Evolutionary conservation across 2,113 vertebrate species (phyloP), one percentile per base, ranked within the genome.

Genomic region (Xyrauchen texanus): DNA sequence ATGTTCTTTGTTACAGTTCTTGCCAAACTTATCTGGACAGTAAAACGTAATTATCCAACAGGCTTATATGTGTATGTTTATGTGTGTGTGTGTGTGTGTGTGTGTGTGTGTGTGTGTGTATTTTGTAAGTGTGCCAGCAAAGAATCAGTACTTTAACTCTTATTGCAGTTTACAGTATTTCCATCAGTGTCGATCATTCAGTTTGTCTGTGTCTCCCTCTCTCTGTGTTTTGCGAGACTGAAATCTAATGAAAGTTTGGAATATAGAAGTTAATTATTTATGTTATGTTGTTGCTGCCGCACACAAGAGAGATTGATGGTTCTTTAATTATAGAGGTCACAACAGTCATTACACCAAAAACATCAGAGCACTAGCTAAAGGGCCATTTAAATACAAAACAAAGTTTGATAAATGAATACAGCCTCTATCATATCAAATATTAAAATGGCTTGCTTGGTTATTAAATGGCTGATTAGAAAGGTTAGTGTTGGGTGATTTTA

Each of bases 261-360:
- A 76, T 76, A 76, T 45, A 76, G 11, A 65, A 65, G 51, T 76
- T 5, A 76, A 76, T 76, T 76, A 76, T 76, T 76, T 44, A 65
- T 74, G 60, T 46, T 5, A 9, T 52, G 72, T 63, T 74, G 62
- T 49, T 44, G 55, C 55, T 58, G 55, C 55, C 3, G 21, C 21
- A 34, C 21, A 55, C 13, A 15, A 49, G 34, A 66, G 58, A 75
- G 74, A 66, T 76, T 76, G 61, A 76, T 76, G 61, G 13, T 63
- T 66, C 49, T 65, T 64, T 45, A 53, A 53, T 65, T 44, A 49
- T 65, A 34, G 62, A 66, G 49, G 65, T 47, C 62, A 65, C 62
- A 76, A 76, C 62, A 76, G 61, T 55, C 74, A 55, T 52, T 76
- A 76, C 47, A 65, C 61, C 65, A 65, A 76, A 76, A 53, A 76